These are phyloP conservation scores for Oxycera nigricornis DNA, from an alignment of 2,888 invertebrate species.

Conservation along the genomic window DNA sequence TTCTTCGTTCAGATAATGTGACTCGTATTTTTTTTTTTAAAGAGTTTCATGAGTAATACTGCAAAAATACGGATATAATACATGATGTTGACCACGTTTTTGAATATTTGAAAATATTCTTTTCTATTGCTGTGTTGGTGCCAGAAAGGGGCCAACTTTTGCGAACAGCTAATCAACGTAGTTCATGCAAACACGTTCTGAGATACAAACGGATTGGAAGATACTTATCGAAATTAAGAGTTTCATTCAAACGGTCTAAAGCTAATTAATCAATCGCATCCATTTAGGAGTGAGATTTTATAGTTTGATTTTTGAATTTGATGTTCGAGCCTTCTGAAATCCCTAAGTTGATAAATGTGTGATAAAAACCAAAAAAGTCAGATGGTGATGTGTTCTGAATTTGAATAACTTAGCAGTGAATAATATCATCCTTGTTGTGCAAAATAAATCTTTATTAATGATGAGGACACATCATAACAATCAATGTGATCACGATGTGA, in stretches of 20 bases:
- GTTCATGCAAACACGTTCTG: constrained; percentile 16
- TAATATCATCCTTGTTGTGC: no score
- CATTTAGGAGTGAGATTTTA: no score
- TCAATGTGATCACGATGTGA: constrained; percentile 10
- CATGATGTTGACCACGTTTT: constrained; percentile 22
- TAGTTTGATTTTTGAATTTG: no score
- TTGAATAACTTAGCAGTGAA: no score
- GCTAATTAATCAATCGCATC: no score
- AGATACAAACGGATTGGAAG: neutral
- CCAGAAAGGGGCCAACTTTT: constrained; percentile 22
- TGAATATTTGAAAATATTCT: constrained; percentile 24
- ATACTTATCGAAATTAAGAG: no score
- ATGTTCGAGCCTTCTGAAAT: no score
- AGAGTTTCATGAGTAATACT: constrained; percentile 14
- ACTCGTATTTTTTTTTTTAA: neutral
- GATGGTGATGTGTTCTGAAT: no score
- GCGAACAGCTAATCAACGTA: constrained; percentile 2
- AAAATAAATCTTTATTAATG: no score
- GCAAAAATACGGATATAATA: constrained; percentile 7
- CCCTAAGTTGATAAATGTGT: no score
- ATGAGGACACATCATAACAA: neutral
- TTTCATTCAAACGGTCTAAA: no score
- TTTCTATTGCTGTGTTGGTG: constrained; percentile 8
- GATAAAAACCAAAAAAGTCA: no score
- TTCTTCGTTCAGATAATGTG: neutral